Evolutionary conservation across 2,888 invertebrate species (phyloP), one percentile per base, ranked within the genome.

Genomic region (Ecliptopera silaceata): DNA sequence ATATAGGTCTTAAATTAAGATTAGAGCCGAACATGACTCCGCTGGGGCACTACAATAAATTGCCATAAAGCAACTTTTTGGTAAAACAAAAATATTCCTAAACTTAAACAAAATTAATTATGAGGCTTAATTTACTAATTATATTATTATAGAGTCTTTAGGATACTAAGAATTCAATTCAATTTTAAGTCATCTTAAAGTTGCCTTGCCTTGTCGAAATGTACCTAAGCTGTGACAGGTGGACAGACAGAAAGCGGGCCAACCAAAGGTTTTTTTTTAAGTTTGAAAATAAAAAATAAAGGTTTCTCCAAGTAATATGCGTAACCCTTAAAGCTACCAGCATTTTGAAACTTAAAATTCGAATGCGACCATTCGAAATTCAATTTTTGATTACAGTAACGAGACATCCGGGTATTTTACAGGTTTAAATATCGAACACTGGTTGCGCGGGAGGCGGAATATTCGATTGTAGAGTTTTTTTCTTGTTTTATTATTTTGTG

Each of bases 341-440:
- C 44, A 45, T 58, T 62, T 60, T 49, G 55, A 57, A 61, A 63
- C 54, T 64, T 66, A 62, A 65, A 65, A 63, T 63, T 58, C 54
- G 43, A 69, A 64, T 42, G 22, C 42, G 47, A 49, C 42, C 54
- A 56, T 48, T 61, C 55, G 49, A 34, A 62, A 65, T 64, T 57
- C 49, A 63, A 61, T 63, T 66, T 60, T 52, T 64, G 64, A 59
- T 61, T 60, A 59, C 66, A 58, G 62, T 63, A 67, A 59, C 58
- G 48, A 51, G 61, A 43, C 56, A 61, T 68, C 49, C 59, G 49
- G 54, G 17, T 47, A 47, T 59, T 59, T 59, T 59, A 38, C 49
- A 54, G 57, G 58, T 58, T 49, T 42, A 38, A 48, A 53, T 50
- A 54, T 43, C 50, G 54, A 50, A 53, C 39, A 47, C 47, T 41